Conservation (phyloP, 2,113 vertebrate genomes). For the Dasyurus viverrinus region DNA sequence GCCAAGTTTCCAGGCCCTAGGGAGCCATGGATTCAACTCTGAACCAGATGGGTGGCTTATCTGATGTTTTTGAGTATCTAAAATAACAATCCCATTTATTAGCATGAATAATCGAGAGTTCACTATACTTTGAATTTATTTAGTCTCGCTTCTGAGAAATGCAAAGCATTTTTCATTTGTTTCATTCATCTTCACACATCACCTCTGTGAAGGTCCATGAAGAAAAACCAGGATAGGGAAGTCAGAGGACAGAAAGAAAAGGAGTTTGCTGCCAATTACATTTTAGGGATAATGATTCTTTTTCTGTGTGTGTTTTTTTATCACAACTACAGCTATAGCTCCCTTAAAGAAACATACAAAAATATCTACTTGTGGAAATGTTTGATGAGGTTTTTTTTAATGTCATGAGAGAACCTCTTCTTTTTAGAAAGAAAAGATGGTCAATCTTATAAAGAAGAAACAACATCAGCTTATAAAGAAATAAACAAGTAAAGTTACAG, state of each 20-base stretch:
- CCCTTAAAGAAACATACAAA: not conserved
- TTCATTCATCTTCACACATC: slow-evolving; percentile 34
- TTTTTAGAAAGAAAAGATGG: not conserved
- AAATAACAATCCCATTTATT: not conserved
- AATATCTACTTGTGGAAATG: slow-evolving; percentile 11
- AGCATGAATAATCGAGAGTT: slow-evolving; percentile 29
- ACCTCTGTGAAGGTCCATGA: slow-evolving; percentile 15
- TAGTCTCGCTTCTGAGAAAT: slow-evolving; percentile 37
- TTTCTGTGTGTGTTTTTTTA: slow-evolving; percentile 15
- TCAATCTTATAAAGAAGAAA: not conserved
- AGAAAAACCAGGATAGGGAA: slow-evolving; percentile 33
- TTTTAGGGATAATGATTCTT: slow-evolving; percentile 26
- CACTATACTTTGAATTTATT: slow-evolving; percentile 30
- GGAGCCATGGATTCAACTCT: not conserved
- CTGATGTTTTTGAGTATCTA: not conserved
- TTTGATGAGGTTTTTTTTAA: not conserved
- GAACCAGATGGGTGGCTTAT: not conserved
- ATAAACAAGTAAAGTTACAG: not conserved
- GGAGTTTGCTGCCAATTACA: slow-evolving; percentile 12
- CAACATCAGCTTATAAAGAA: not conserved
- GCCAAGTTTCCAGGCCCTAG: not conserved
- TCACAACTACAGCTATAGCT: slow-evolving; percentile 20
- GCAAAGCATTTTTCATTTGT: slow-evolving; percentile 12
- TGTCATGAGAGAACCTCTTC: not conserved
- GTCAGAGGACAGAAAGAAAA: not conserved